Percentiles rank a stretch among this genome's conserved stretches.
Conservation (phyloP, 2,888 invertebrate genomes). For the Caenorhabditis afra region DNA sequence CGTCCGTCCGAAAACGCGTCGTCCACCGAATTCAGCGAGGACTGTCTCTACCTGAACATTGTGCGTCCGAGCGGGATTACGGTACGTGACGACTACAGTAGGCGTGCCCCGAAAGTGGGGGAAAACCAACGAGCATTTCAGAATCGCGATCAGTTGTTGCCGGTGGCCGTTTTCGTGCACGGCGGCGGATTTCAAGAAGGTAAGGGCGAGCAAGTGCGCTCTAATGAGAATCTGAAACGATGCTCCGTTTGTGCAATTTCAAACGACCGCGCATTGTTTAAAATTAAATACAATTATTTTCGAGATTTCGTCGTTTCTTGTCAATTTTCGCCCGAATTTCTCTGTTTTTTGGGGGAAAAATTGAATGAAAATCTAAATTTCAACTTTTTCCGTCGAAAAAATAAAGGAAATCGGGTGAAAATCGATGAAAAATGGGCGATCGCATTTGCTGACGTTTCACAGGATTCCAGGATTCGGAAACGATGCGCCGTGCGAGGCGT, state of each 20-base stretch:
- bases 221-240: background rate
- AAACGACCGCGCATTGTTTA: no score
- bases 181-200: slow-evolving; percentile 50
- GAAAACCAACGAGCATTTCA: background rate
- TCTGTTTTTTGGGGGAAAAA: no score
- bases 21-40: slow-evolving; percentile 34
- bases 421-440: no score
- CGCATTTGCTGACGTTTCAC: no score
- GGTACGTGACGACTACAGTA: no score
- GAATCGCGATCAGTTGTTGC: slow-evolving; percentile 9
- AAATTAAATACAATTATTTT: no score
- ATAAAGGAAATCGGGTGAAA: no score
- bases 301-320: no score
- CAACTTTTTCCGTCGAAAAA: no score
- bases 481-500: slow-evolving; percentile 30
- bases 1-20: slow-evolving; percentile 33
- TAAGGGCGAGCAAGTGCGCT: background rate
- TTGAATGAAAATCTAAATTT: no score
- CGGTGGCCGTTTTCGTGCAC: slow-evolving; percentile 49
- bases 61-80: slow-evolving; percentile 36
- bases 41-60: slow-evolving; percentile 53
- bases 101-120: background rate
- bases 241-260: background rate
- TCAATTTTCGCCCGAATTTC: no score
- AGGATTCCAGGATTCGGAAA: slow-evolving; percentile 42